These are phyloP conservation scores for Ecdyonurus torrentis DNA, from an alignment of 2,888 invertebrate species.

Conservation along the genomic window DNA sequence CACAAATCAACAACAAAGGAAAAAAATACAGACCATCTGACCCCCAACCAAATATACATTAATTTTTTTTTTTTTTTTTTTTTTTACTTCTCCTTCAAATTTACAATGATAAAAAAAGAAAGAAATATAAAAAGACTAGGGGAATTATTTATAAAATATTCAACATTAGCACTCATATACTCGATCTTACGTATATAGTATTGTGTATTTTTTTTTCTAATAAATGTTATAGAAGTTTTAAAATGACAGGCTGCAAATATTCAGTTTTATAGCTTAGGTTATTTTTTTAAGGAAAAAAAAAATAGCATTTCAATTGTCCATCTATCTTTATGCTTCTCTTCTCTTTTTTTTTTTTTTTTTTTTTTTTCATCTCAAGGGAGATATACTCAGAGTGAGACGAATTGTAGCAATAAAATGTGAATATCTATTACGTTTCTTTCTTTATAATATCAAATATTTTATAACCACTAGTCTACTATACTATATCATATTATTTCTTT, in stretches of 20 bases:
- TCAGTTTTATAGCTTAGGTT: not conserved
- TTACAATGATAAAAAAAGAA: not conserved
- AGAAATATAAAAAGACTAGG: not conserved
- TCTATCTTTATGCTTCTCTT: not conserved
- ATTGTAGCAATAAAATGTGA: not conserved
- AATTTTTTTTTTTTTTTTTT: not conserved
- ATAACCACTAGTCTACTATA: no score
- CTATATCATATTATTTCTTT: no score
- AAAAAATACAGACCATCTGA: not conserved
- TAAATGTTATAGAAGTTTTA: not conserved
- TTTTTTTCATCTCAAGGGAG: not conserved
- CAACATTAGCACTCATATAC: not conserved
- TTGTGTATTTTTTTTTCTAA: not conserved
- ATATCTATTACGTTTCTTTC: not conserved
- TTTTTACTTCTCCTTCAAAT: not conserved
- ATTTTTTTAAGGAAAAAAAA: not conserved
- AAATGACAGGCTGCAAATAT: not conserved
- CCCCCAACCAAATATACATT: not conserved
- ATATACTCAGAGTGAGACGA: not conserved
- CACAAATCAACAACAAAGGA: not conserved
- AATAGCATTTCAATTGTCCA: not conserved
- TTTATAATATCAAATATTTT: no score
- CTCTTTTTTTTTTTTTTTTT: not conserved
- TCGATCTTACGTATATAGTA: not conserved
- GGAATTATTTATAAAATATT: not conserved